These are phyloP conservation scores for Tangara arthus DNA, from an alignment of 2,797 vertebrate species.

Conservation along the genomic window DNA sequence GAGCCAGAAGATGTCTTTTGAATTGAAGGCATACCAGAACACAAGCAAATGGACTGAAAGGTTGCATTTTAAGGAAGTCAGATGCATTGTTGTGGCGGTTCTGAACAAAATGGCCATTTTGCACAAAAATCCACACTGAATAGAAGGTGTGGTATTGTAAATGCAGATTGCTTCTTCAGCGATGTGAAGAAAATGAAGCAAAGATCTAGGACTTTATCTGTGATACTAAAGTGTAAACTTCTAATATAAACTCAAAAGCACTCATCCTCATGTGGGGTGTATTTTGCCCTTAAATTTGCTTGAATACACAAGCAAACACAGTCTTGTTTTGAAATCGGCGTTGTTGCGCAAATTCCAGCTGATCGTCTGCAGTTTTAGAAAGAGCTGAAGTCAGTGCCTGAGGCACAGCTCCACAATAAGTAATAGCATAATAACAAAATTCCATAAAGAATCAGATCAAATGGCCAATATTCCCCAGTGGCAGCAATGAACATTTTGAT, in stretches of 20 bases:
- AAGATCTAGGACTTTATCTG: not conserved
- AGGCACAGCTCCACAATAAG: not conserved
- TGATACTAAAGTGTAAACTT: not conserved
- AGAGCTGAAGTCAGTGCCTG: not conserved
- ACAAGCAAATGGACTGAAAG: not conserved
- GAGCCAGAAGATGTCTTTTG: not conserved
- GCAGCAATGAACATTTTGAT: not conserved
- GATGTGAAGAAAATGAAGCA: not conserved
- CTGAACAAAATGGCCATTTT: not conserved
- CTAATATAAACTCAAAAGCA: not conserved
- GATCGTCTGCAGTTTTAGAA: not conserved
- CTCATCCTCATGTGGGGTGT: not conserved
- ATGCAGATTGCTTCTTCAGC: not conserved
- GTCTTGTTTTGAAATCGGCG: not conserved
- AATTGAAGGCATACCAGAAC: not conserved
- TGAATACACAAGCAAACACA: not conserved
- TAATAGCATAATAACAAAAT: not conserved
- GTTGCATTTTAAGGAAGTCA: not conserved
- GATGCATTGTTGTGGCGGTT: not conserved
- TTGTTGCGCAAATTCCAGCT: not conserved
- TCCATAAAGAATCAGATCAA: not conserved
- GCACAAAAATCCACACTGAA: not conserved
- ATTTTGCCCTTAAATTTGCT: not conserved
- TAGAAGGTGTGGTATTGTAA: not conserved
- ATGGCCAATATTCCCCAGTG: not conserved